Percentiles rank a stretch among this genome's conserved stretches.
These are phyloP conservation scores for Salticus scenicus DNA, from an alignment of 2,888 invertebrate genomes.

Conservation along the genomic window DNA sequence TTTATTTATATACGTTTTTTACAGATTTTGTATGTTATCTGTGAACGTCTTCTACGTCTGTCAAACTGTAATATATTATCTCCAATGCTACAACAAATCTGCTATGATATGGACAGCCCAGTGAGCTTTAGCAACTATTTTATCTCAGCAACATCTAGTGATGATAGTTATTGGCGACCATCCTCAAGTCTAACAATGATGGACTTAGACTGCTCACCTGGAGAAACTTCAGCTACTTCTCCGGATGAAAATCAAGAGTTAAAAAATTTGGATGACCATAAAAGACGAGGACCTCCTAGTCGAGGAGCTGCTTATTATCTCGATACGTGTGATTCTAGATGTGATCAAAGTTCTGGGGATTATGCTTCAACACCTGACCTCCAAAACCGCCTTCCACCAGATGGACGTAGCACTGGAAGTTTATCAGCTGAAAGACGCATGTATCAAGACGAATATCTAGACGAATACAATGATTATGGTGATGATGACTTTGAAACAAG, in stretches of 20 bases:
- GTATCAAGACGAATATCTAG: constrained; percentile 54
- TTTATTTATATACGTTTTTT: too few species aligned
- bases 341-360: constrained; percentile 61
- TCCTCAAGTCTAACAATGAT: constrained; percentile 59
- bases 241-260: constrained; percentile 55
- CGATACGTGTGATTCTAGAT: constrained; percentile 59
- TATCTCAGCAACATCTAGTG: constrained; percentile 64
- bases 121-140: constrained; percentile 70
- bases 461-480: constrained; percentile 49
- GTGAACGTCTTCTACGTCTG: constrained; percentile 81
- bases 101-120: constrained; percentile 68
- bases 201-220: constrained; percentile 58
- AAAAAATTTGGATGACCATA: constrained; percentile 22
- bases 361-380: constrained; percentile 60
- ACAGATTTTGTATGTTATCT: constrained; percentile 85
- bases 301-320: constrained; percentile 63
- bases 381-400: constrained; percentile 60
- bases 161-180: constrained; percentile 62
- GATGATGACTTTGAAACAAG: constrained; percentile 74
- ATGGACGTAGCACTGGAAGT: constrained; percentile 64
- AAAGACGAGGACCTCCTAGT: constrained; percentile 49
- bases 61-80: constrained; percentile 63
- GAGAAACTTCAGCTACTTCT: constrained; percentile 37
- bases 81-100: constrained; percentile 58
- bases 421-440: constrained; percentile 58